Evolutionary conservation across 1,140 invertebrate species (phyloP), one percentile per base, ranked within the genome.

Genomic region (Aleiodes sp.): DNA sequence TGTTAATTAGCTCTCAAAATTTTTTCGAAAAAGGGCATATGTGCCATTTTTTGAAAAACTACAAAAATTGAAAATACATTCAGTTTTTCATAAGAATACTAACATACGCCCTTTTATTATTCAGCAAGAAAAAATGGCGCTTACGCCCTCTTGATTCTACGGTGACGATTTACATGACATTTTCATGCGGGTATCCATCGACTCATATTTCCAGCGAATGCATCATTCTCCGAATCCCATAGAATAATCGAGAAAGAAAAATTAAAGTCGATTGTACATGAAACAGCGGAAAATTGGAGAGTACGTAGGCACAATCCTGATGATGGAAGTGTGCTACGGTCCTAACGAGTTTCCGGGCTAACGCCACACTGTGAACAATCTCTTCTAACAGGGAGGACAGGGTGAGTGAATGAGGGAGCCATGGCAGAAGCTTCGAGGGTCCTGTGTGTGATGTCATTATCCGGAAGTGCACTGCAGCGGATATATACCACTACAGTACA

Each of bases 361-460:
- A 52, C 46, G 16, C 21, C 10, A 24, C n/a, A 21, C 10, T 21
- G 19, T 24, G 4, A 12, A 52, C 46, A 52, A 52, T 52, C 46
- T n/a, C n/a, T n/a, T 52, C 46, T 6, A 10, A 35, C 4, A 10
- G 4, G 31, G 31, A 35, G 46, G 4, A 6, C 12, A 24, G 46
- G 26, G 46, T 24, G 19, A 24, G 39, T n/a, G n/a, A n/a, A n/a
- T n/a, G n/a, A n/a, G n/a, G n/a, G n/a, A n/a, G n/a, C n/a, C n/a
- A n/a, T 14, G 39, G 39, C 8, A 41, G 6, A n/a, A 7, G 19
- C 46, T 12, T 7, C 12, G 46, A 21, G 46, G 19, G 12, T 26
- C 21, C n/a, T 43, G 46, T 46, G 41, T 52, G 46, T 52, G 46
- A 52, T 52, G 46, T 52, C 46, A 12, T 52, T 52, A 52, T n/a